Base-by-base conservation (phyloP, 2,888 invertebrate genomes). In the Agrotis ipsilon region DNA sequence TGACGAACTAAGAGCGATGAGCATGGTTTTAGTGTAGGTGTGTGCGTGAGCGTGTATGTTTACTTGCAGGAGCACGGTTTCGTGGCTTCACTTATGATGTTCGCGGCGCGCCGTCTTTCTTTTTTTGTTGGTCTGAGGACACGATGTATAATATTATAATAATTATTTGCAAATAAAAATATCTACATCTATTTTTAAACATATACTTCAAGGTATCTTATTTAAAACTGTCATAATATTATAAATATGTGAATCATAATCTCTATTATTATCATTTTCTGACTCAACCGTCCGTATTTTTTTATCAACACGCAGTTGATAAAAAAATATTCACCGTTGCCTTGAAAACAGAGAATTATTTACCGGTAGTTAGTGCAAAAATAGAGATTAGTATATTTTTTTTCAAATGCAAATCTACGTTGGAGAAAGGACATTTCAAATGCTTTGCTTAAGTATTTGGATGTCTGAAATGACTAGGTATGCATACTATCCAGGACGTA, bases 161-260 rank as follows among this genome's bases (percentile, higher is more conserved):
- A 68, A 72, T 72, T 51, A 46, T 51, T 65, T 51, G 51, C 52
- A 19, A 68, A n/a, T 65, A 65, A 62, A 68, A 68, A 64, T 14
- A 0, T 39, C 45, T 51, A 14, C 58, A 65, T 3, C 60, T 52
- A 58, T 62, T 71, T 46, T 39, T 60, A 57, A 57, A 39, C 19
- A 57, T 60, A 48, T 45, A 70, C n/a, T 57, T 58, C 76, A 76
- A 76, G 71, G 72, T 54, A 39, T 45, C 24, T 54, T 45, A 61
- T 39, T 59, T 19, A 59, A 62, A 80, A 72, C 59, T 60, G 81
- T 66, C 61, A 54, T 27, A 32, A 62, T 57, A 66, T 3, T 27
- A 27, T 27, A 27, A 72, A 60, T 19, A 59, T 80, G 62, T 68
- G 43, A 68, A 54, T 52, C 45, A 48, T 52, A 62, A 58, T 48